Conservation (phyloP, 2,888 invertebrate species). For the Lepidochrysops patricia region DNA sequence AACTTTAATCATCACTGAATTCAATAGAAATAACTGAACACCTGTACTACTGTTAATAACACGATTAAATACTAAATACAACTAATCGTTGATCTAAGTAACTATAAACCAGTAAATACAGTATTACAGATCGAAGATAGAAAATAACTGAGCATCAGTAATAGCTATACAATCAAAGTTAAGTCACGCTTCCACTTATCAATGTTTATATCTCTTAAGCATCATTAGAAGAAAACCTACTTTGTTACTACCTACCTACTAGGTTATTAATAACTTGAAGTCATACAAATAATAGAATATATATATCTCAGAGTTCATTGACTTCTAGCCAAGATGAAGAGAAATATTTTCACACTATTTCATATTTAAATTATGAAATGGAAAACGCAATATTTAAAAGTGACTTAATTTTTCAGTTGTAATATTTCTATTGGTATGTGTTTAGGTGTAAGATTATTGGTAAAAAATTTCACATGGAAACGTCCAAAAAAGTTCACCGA, state of each 20-base stretch:
- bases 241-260: background rate
- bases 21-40: background rate
- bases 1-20: no score
- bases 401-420: background rate
- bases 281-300: background rate
- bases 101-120: background rate
- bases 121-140: background rate
- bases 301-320: background rate
- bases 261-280: no score
- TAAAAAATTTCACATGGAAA: background rate
- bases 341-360: background rate
- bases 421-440: no score
- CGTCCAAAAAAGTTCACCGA: constrained; percentile 58
- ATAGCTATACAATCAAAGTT: background rate
- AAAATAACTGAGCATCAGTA: background rate
- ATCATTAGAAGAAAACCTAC: background rate
- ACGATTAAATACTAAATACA: background rate
- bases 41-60: background rate
- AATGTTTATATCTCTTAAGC: background rate
- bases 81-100: background rate
- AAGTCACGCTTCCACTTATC: background rate
- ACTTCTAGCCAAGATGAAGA: background rate
- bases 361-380: background rate
- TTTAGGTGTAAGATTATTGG: background rate
- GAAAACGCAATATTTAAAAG: background rate